Evolutionary conservation across 1,140 invertebrate species (phyloP).

Genomic region (Drosophila insularis): DNA sequence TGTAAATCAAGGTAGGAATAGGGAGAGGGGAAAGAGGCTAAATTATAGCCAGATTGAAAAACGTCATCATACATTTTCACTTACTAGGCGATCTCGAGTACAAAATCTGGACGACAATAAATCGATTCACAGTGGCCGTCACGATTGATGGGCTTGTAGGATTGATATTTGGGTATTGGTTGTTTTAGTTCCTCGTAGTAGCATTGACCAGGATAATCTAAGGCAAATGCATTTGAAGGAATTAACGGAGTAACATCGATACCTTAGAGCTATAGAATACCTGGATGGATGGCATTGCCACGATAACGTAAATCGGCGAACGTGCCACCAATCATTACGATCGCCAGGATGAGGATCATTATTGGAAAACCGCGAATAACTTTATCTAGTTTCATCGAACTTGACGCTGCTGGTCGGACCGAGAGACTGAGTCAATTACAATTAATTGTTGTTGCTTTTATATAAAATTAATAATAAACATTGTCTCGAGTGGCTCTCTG

Average conservation of each 20-base stretch:
- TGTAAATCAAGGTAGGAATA: constrained; percentile 4
- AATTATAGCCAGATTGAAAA: not conserved
- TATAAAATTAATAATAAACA: constrained; percentile 81
- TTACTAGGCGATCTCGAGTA: constrained; percentile 71
- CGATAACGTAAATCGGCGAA: constrained; percentile 64
- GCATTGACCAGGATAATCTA: constrained; percentile 75
- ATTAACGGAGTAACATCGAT: not conserved
- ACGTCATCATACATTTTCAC: not conserved
- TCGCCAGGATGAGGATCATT: constrained; percentile 34
- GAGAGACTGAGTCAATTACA: constrained; percentile 75
- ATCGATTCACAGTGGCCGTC: constrained; percentile 72
- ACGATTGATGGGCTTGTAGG: constrained; percentile 74
- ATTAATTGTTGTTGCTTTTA: constrained; percentile 82
- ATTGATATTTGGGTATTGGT: constrained; percentile 73
- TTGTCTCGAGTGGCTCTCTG: constrained; percentile 11
- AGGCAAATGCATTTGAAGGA: not conserved
- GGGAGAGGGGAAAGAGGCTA: not conserved
- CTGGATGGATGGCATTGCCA: constrained; percentile 72
- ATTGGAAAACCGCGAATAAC: constrained; percentile 1
- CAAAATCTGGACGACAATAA: constrained; percentile 69
- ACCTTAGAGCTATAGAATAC: constrained; percentile 17
- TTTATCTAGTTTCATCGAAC: constrained; percentile 32
- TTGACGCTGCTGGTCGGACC: constrained; percentile 49
- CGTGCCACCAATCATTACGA: constrained; percentile 17
- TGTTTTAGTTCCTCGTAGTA: constrained; percentile 75